These are phyloP conservation scores for Heteromyza rotundicornis DNA, from an alignment of 2,888 invertebrate species.

Conservation along the genomic window DNA sequence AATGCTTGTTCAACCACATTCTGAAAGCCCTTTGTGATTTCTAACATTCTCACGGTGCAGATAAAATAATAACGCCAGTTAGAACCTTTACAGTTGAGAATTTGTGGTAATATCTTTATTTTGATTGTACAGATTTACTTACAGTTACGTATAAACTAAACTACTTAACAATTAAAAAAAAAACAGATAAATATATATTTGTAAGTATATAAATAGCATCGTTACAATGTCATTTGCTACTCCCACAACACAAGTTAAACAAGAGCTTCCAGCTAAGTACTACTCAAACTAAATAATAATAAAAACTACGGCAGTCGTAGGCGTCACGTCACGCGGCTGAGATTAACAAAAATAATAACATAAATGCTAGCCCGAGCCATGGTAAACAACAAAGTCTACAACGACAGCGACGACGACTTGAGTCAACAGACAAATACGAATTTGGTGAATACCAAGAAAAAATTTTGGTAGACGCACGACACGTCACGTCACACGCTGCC, in stretches of 20 bases:
- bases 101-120: too few species aligned
- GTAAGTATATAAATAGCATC: not conserved
- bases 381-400: not conserved
- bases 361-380: too few species aligned
- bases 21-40: too few species aligned
- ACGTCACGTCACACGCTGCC: not conserved
- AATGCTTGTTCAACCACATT: too few species aligned
- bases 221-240: conserved; percentile 9
- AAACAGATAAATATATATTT: too few species aligned
- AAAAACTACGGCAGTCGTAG: not conserved
- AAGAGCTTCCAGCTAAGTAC: too few species aligned
- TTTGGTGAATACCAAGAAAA: not conserved
- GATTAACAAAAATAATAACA: not conserved
- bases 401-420: not conserved
- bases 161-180: too few species aligned
- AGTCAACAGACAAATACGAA: not conserved
- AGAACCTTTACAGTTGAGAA: too few species aligned
- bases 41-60: too few species aligned
- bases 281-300: not conserved
- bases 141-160: too few species aligned
- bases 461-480: not conserved
- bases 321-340: not conserved
- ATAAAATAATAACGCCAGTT: too few species aligned
- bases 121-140: too few species aligned
- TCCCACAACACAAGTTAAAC: not conserved